Base-by-base conservation (phyloP, 2,113 vertebrate genomes). In the Phyllopteryx taeniolatus region DNA sequence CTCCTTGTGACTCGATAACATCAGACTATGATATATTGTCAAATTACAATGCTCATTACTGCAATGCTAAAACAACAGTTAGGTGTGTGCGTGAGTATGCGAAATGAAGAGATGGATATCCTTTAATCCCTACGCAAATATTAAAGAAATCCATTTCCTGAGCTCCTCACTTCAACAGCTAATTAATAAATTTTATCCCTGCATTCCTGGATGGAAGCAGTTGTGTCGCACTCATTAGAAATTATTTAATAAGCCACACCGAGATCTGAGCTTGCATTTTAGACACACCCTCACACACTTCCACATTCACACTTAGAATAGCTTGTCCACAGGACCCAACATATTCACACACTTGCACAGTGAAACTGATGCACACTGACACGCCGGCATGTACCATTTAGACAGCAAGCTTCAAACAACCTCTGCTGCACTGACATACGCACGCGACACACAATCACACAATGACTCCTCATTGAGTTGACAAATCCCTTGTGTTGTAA, bases 181-280 rank as follows among this genome's bases (percentile, higher is more conserved):
- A 84, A 87, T 90, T 88, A 92, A 87, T 77, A 75, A 67, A 78
- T 67, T 54, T 79, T 75, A 81, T 77, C 74, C 86, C 82, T 82
- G 78, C 70, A 79, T 84, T 74, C 73, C 47, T 51, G 14, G 47
- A 51, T 54, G 51, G 51, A n/a, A n/a, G 51, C 78, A 53, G 66
- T 74, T 76, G 76, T 80, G 51, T 54, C 49, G 2, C 49, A 53
- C 17, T 86, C 64, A 63, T 85, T 91, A 84, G 86, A 80, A 27
- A 79, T 80, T 82, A 73, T 77, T 75, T 82, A 80, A 56, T 62
- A 60, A 68, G 61, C 79, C 78, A 77, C 68, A 68, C 62, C 47
- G 44, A 15, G 70, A 11, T 74, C 47, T 65, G 67, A 67, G 76
- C 75, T 54, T 2, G 2, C 44, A 56, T 73, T 51, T 47, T 54